These are phyloP conservation scores for Ochotona curzoniae DNA, from an alignment of 2,113 vertebrate genomes.

Conservation along the genomic window DNA sequence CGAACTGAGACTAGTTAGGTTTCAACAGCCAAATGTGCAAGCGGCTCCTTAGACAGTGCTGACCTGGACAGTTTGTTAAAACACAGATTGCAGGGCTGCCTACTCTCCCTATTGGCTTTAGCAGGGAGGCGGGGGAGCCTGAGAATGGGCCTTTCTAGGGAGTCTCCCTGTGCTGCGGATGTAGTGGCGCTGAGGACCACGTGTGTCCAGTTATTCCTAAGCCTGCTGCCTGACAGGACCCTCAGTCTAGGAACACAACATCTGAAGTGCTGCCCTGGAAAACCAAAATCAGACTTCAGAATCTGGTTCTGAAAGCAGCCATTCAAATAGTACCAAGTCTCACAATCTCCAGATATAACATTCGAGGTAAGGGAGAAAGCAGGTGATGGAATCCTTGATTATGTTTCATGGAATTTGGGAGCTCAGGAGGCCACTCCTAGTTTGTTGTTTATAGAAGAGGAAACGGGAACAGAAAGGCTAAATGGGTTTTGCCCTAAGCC, in stretches of 20 bases:
- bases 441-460: not conserved
- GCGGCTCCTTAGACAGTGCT: not conserved
- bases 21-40: not conserved
- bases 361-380: not conserved
- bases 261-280: not conserved
- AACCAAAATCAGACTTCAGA: no score
- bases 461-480: slow-evolving; percentile 8
- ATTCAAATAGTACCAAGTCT: not conserved
- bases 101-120: not conserved
- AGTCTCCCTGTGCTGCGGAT: not conserved
- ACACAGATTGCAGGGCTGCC: not conserved
- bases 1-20: not conserved
- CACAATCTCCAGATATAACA: not conserved
- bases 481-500: not conserved
- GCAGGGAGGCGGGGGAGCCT: not conserved
- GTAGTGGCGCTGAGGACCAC: not conserved
- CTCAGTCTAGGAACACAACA: not conserved
- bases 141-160: not conserved
- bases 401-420: not conserved
- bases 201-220: not conserved
- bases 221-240: not conserved
- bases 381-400: not conserved
- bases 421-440: not conserved
- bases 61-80: not conserved
- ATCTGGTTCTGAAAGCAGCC: not conserved